A percentile compares a stretch with the other conserved stretches of the same genome.
Conservation (phyloP, 2,797 vertebrate genomes). For the Acanthornis magna region DNA sequence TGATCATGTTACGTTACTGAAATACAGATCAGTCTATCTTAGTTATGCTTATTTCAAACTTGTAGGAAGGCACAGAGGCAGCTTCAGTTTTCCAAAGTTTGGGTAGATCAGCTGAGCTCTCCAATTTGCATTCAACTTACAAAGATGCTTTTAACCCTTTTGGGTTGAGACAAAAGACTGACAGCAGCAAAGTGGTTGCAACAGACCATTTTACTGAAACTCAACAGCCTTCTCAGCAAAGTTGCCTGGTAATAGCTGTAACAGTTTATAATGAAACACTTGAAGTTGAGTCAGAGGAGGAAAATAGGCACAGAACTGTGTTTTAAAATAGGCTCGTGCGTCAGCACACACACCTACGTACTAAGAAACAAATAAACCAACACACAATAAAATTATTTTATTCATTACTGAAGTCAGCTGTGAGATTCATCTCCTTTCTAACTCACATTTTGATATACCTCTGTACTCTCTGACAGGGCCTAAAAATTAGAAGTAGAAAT, state of each 20-base stretch:
- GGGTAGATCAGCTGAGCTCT: background rate
- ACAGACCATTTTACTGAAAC: slow-evolving; percentile 1
- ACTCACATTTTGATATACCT: background rate
- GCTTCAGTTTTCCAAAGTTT: background rate
- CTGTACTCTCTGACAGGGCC: background rate
- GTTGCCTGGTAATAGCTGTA: background rate
- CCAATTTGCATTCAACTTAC: background rate
- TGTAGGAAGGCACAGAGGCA: background rate
- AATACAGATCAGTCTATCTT: background rate
- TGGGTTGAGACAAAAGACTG: background rate
- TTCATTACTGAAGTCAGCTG: background rate
- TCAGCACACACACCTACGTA: background rate
- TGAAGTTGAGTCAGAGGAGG: background rate
- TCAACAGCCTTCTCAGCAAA: background rate
- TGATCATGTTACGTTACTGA: background rate
- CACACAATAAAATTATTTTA: background rate
- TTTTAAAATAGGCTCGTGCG: slow-evolving; percentile 40
- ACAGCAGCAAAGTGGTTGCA: background rate
- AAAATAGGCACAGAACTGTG: background rate
- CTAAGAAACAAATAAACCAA: slow-evolving; percentile 23
- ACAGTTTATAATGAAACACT: background rate
- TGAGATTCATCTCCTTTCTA: background rate
- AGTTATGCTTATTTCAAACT: background rate
- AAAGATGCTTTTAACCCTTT: background rate
- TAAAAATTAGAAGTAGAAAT: background rate